Base-by-base conservation (phyloP, 2,888 invertebrate species). In the Ethmia dodecea region DNA sequence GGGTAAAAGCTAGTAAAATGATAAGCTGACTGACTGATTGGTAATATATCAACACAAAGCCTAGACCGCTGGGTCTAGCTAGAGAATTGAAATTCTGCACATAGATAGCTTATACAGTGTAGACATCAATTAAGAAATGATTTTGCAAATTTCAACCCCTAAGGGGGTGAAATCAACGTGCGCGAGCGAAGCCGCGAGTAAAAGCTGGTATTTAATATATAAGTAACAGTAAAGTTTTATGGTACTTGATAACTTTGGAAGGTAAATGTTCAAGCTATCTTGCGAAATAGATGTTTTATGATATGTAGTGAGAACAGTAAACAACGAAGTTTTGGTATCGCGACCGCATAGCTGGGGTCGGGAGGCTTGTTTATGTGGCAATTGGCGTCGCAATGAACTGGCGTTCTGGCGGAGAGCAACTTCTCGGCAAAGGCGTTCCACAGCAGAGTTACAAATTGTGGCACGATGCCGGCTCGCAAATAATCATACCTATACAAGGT, bases 401-500 rank as follows among this genome's bases (percentile, higher is more conserved):
- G 54, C 43, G 38, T 60, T 63, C 60, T 62, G 44, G 50, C 53
- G 56, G 57, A 45, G 61, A 69, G 57, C 58, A 72, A 76, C 65
- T 77, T 77, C 61, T 38, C 55, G 51, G 63, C 67, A 74, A 73
- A 76, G 70, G 73, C 69, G 60, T 56, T 57, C 55, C 50, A 53
- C 61, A 73, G 65, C 67, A 67, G 57, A 62, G 67, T 62, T 67
- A 72, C 75, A 77, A 81, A 79, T 76, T 78, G 75, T 68, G 70
- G 65, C 68, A 55, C 66, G 57, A 65, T 51, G 51, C 53, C 42
- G 53, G 71, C 71, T 73, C 61, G 58, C 71, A 77, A 78, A 77
- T 77, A 77, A 78, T 76, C 76, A 80, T 78, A 69, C 70, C n/a
- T n/a, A n/a, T n/a, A 70, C 68, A 70, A 70, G 71, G 67, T 73